Conservation (phyloP, 2,888 invertebrate genomes). For the Drosophila macrospina region DNA sequence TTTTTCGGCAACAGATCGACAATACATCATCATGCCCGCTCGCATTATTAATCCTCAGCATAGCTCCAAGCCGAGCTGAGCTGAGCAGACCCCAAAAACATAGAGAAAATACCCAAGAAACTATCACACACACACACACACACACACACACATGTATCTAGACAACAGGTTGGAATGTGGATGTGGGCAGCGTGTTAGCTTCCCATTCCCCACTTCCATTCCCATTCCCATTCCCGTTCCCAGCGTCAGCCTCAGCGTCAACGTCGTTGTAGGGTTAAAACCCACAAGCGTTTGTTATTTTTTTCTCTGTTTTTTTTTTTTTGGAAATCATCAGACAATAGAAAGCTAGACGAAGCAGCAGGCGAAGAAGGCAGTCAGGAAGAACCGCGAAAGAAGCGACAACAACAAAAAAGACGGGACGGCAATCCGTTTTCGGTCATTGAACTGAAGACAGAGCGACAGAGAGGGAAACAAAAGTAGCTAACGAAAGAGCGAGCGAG, state of each 20-base stretch:
- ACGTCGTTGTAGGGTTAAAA: constrained; percentile 71
- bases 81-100: constrained; percentile 16
- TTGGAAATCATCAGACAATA: constrained; percentile 79
- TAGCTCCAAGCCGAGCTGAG: constrained; percentile 20
- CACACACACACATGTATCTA: constrained; percentile 11
- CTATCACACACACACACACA: constrained; percentile 39
- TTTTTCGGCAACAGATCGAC: constrained; percentile 74
- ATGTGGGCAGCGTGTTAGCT: constrained; percentile 59
- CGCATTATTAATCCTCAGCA: constrained; percentile 76
- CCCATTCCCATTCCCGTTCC: constrained; percentile 41
- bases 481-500: neutral
- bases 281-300: constrained; percentile 68
- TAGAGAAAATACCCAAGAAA: constrained; percentile 40
- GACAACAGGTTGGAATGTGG: constrained; percentile 61
- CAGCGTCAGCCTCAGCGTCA: constrained; percentile 23
- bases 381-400: constrained; percentile 79
- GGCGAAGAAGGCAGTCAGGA: constrained; percentile 77
- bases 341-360: constrained; percentile 77
- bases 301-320: constrained; percentile 48
- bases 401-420: constrained; percentile 50
- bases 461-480: constrained; percentile 11
- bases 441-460: constrained; percentile 62
- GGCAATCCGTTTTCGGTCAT: constrained; percentile 73
- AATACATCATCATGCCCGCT: constrained; percentile 64
- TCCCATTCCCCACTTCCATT: constrained; percentile 41